phyloP scores from a whole-genome alignment of 2,113 vertebrate genomes.

The Nothoprocta perdicaria region DNA sequence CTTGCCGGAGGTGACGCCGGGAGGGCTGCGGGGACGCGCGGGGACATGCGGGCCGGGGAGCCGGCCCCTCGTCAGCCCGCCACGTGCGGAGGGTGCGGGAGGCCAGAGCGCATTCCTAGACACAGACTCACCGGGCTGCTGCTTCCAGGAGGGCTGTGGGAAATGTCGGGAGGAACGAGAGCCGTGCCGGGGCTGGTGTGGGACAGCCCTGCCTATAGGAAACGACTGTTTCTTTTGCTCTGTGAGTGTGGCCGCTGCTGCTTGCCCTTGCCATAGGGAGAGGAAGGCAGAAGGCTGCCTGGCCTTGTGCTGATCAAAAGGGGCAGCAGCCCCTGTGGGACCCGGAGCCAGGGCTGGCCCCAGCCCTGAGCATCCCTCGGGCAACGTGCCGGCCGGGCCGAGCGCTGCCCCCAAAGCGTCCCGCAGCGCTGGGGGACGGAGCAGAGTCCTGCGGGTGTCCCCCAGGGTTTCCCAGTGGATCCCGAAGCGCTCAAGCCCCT shows the following conservation, averaged over 20 bases:
- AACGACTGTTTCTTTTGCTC: neutral
- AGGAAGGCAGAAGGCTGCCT: neutral
- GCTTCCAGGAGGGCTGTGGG: slow-evolving; percentile 74
- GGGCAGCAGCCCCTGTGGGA: slow-evolving; percentile 3
- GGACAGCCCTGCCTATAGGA: neutral
- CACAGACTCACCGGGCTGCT: slow-evolving; percentile 76
- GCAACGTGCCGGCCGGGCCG: neutral
- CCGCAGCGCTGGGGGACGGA: neutral
- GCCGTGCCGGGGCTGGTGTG: slow-evolving; percentile 31
- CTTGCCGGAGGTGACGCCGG: neutral
- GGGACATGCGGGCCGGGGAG: neutral
- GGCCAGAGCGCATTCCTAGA: slow-evolving; percentile 78
- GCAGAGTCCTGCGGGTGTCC: neutral
- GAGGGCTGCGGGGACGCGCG: neutral
- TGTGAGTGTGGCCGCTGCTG: neutral
- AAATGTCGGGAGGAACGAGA: slow-evolving; percentile 77
- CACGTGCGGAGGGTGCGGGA: slow-evolving; percentile 35
- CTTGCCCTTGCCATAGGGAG: neutral
- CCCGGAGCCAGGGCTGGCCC: slow-evolving; percentile 16
- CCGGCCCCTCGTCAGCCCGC: neutral
- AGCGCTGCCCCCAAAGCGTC: slow-evolving; percentile 19
- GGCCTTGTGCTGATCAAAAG: neutral
- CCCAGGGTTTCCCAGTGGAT: no score
- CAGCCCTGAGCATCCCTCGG: slow-evolving; percentile 2
- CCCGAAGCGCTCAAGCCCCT: neutral